A percentile compares a stretch with the other conserved stretches of the same genome.
Evolutionary conservation across 2,797 vertebrate genomes (phyloP).

Genomic region (Pantherophis alleghaniensis): DNA sequence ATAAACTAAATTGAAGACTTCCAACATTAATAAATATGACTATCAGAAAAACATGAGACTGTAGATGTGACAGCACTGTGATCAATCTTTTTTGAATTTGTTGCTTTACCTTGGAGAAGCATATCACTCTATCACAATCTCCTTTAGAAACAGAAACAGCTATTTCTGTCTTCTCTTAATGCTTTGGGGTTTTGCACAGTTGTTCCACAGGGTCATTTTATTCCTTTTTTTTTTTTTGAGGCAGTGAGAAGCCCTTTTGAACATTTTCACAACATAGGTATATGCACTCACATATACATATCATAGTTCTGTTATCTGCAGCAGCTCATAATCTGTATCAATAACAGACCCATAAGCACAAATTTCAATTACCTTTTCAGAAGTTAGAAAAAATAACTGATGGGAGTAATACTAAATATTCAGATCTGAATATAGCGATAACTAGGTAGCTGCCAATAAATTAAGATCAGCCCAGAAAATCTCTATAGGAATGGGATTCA

Average conservation of each 20-base stretch:
- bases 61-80: neutral
- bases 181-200: neutral
- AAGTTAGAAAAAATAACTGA: neutral
- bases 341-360: neutral
- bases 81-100: neutral
- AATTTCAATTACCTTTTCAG: conserved; percentile 2
- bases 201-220: neutral
- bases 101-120: neutral
- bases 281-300: too few relatives aligned
- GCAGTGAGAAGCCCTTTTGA: neutral
- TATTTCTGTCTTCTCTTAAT: neutral
- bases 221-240: neutral
- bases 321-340: conserved; percentile 21
- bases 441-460: neutral
- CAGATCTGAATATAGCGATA: too few relatives aligned
- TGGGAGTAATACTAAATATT: neutral
- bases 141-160: neutral
- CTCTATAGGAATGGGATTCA: neutral
- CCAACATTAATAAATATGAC: neutral
- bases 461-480: neutral
- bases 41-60: neutral
- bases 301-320: too few relatives aligned
- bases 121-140: neutral
- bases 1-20: neutral
- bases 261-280: neutral